Base-by-base conservation (phyloP, 1,140 invertebrate species). In the Sarcophaga bullata region DNA sequence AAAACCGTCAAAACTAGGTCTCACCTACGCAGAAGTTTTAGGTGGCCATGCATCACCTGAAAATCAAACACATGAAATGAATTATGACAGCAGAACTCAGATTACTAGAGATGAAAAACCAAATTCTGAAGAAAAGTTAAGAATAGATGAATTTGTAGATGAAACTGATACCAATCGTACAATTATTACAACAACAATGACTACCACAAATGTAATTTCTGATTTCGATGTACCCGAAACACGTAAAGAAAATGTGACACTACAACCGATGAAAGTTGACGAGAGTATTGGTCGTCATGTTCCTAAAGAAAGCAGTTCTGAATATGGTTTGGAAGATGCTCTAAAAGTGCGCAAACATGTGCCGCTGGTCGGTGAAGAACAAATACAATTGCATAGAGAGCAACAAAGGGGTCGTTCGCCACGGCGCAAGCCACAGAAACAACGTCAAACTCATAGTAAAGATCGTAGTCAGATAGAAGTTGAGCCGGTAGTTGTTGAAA, bases 1-100 rank as follows among this genome's bases (percentile, higher is more conserved):
- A 86, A 89, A 90, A 84, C 86, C 86, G 83, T 88, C 89, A 85
- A 85, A 87, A 84, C 86, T 90, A 84, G 91, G 91, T 85, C 86
- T 91, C 82, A 91, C 91, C 82, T 92, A 92, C 86, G 91, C 91
- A 82, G 91, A 92, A 86, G 90, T 90, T 82, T 85, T 91, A 82
- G 89, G 89, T 80, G 87, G 89, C 84, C 89, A 87, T 80, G 82
- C 89, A 83, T 90, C 89, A 90, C 89, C 90, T 84, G 89, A 90
- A 84, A 87, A 85, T 84, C 75, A 76, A 73, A 82, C 72, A 15
- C 62, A 75, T 49, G 80, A 83, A 50, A 72, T 13, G 6, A 68
- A n/a, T 8, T 68, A 19, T 19, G 62, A 68, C 4, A 9, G 62
- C 8, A 47, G 19, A 50, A 72, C 19, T 15, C 6, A 10, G 37